Conservation (phyloP, 2,888 invertebrate genomes). For the Agelastica alni region DNA sequence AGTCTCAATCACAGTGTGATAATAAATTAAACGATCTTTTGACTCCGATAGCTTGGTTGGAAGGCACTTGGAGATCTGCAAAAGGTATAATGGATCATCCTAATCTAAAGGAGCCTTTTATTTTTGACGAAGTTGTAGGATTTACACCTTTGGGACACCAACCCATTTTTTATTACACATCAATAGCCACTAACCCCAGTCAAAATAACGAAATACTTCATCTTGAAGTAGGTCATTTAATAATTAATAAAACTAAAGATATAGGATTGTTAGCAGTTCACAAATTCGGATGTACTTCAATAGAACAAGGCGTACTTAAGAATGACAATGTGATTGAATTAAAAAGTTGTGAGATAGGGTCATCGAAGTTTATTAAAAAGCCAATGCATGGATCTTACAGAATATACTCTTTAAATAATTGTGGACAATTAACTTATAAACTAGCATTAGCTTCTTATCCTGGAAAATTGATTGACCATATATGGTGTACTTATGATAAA, state of each 20-base stretch:
- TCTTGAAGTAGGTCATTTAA: constrained; percentile 3
- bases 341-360: neutral
- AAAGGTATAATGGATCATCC: constrained; percentile 9
- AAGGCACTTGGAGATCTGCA: constrained; percentile 2
- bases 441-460: neutral
- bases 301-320: neutral
- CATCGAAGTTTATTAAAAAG: constrained; percentile 6
- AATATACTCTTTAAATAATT: neutral
- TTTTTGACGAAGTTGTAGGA: constrained; percentile 1
- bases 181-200: neutral
- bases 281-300: constrained; percentile 4
- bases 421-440: constrained; percentile 8
- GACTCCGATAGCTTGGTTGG: constrained; percentile 1
- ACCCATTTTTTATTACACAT: constrained; percentile 1
- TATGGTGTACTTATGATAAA: constrained; percentile 8
- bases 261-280: constrained; percentile 1
- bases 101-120: constrained; percentile 2
- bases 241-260: neutral
- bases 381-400: constrained; percentile 2
- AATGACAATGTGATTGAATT: neutral
- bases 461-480: neutral
- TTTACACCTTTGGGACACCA: constrained; percentile 4
- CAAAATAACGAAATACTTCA: neutral
- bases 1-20: too few species aligned
- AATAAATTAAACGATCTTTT: too few species aligned